Evolutionary conservation across 2,113 vertebrate species (phyloP), one percentile per base, ranked within the genome.

Genomic region (Pagrus major): DNA sequence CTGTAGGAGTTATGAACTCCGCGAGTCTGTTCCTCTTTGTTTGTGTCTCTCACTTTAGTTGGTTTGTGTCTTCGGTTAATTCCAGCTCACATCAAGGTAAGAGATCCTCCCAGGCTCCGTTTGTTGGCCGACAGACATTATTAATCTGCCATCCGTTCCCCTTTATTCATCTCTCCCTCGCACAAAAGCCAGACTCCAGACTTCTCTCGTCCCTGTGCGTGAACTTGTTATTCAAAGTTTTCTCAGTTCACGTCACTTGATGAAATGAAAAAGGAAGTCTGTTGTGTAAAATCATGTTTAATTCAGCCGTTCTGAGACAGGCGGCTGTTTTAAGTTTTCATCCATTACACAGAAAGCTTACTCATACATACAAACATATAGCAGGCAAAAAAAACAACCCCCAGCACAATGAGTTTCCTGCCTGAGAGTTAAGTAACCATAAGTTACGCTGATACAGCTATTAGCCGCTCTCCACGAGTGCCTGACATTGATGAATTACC

Each of bases 401-500:
- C 27, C 33, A 63, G 39, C 52, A 71, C n/a, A 47, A 39, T 15
- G 37, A 20, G 52, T 74, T 74, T 60, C 56, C 42, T 66, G 31
- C 23, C 35, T 31, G 8, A 20, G 29, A 56, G 71, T 23, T 78
- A 59, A 74, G 65, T 68, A 67, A 68, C 51, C 39, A 15, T 35
- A 61, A 72, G 47, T 65, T 54, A 27, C 49, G 56, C 25, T 82
- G 68, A 76, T 80, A 70, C 44, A 44, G 76, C 73, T 42, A 69
- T 82, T 73, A 80, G 35, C 41, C 2, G 1, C 65, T 71, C 64
- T 63, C 52, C 63, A 67, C 56, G 6, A 61, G 72, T 46, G 8
- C 37, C 33, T 71, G 86, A 86, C 88, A 73, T 21, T 86, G 83
- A 91, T 88, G 68, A 83, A 91, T 85, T 69, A 73, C 70, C 42